Evolutionary conservation across 1,140 invertebrate species (phyloP).

Genomic region (Olivierus martensii): DNA sequence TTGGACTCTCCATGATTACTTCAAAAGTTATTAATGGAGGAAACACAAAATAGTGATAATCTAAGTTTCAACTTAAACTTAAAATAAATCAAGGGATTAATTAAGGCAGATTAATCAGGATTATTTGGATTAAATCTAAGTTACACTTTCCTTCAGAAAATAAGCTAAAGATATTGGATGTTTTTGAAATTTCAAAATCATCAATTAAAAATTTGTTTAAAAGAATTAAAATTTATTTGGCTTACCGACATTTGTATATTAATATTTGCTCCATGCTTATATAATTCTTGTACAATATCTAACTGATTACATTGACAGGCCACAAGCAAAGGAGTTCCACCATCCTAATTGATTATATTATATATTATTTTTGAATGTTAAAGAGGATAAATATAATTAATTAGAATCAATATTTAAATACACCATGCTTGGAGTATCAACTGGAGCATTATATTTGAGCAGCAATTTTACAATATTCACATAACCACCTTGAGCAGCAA

Average conservation of each 20-base stretch:
- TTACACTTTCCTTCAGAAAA: no score
- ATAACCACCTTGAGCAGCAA: constrained; percentile 83
- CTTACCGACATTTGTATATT: constrained; percentile 72
- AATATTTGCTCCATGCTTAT: constrained; percentile 61
- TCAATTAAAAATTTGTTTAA: background rate
- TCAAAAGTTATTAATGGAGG: no score
- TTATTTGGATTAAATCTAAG: no score
- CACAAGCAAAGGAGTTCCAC: constrained; percentile 73
- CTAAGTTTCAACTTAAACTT: no score
- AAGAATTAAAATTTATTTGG: background rate
- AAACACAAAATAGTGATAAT: no score
- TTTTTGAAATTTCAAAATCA: no score
- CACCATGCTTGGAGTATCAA: constrained; percentile 80
- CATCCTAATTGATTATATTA: constrained; percentile 47
- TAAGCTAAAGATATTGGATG: no score
- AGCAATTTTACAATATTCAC: constrained; percentile 69
- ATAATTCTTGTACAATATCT: constrained; percentile 65
- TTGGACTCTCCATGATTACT: no score
- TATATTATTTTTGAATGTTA: background rate
- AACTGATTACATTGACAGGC: constrained; percentile 81
- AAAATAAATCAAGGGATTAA: no score
- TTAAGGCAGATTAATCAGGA: no score
- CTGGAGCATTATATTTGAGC: constrained; percentile 68
- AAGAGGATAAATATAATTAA: background rate
- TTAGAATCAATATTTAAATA: constrained; percentile 22